Evolutionary conservation across 2,113 vertebrate species (phyloP).

Genomic region (Atractosteus spatula): DNA sequence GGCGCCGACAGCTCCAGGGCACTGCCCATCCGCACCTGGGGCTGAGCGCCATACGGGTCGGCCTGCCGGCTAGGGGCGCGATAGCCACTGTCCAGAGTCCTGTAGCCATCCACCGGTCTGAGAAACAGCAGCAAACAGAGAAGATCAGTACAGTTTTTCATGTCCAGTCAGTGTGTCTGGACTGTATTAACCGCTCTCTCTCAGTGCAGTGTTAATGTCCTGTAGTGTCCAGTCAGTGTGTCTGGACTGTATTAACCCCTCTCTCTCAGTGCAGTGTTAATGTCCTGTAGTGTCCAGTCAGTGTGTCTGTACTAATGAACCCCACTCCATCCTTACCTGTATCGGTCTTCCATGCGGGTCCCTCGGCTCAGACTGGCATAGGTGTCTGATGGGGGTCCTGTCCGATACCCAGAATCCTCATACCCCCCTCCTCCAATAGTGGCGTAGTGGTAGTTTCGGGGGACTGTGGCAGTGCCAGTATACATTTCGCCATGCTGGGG

Average conservation of each 20-base stretch:
- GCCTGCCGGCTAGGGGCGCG: constrained; percentile 78
- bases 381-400: constrained; percentile 65
- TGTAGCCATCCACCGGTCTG: constrained; percentile 68
- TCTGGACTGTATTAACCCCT: no score
- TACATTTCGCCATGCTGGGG: constrained; percentile 66
- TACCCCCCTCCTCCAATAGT: constrained; percentile 65
- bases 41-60: constrained; percentile 88
- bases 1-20: constrained; percentile 76
- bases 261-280: no score
- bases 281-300: no score
- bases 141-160: no score
- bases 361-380: constrained; percentile 84
- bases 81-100: constrained; percentile 76
- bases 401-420: constrained; percentile 63
- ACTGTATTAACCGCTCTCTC: no score
- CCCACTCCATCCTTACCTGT: constrained; percentile 56
- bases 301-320: no score
- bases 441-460: constrained; percentile 88
- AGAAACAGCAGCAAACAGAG: background rate
- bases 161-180: no score
- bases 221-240: no score
- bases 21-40: constrained; percentile 87
- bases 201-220: no score
- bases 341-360: constrained; percentile 82
- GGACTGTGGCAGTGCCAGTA: constrained; percentile 81